Evolutionary conservation across 2,888 invertebrate species (phyloP), one percentile per base, ranked within the genome.

Genomic region (Meloe dianella): DNA sequence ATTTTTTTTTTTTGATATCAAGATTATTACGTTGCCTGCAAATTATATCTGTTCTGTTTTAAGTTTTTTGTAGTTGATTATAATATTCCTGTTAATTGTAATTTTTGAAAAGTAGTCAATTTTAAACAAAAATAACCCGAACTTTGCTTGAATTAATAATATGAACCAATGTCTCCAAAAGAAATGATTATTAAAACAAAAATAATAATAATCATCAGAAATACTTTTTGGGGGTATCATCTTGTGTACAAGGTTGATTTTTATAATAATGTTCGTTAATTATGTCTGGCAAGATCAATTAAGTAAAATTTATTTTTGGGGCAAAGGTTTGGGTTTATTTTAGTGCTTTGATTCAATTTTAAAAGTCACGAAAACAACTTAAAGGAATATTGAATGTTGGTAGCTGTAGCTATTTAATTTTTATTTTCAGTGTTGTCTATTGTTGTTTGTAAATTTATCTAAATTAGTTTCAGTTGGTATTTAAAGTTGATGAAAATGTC

Each of bases 321-420:
- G 24, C 54, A 24, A 54, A 54, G 54, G 54, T 54, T 51, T 54
- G 54, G 54, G 54, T 54, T 54, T 54, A 54, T 54, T 54, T 54
- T 54, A 54, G 47, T 51, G n/a, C n/a, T 51, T 51, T 9, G 47
- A 8, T 51, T n/a, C 8, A 17, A n/a, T 41, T 41, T 41, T 41
- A 47, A 17, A 20, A 47, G n/a, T 47, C 4, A 9, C 9, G 9
- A 47, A 47, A 47, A 47, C 24, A 24, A 24, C 3, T 24, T 54
- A 24, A 24, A 24, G 12, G 54, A 47, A 51, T 54, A 20, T 54
- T 54, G 22, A 14, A 14, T 54, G 22, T 54, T 51, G n/a, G 54
- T 24, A 12, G 20, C 12, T 24, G 8, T 24, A 41, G 5, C 5
- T 41, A 4, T 41, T 17, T 41, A 17, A 17, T 6, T 14, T 17